phyloP scores from a whole-genome alignment of 2,113 vertebrate species.

The Chaetodon auriga region DNA sequence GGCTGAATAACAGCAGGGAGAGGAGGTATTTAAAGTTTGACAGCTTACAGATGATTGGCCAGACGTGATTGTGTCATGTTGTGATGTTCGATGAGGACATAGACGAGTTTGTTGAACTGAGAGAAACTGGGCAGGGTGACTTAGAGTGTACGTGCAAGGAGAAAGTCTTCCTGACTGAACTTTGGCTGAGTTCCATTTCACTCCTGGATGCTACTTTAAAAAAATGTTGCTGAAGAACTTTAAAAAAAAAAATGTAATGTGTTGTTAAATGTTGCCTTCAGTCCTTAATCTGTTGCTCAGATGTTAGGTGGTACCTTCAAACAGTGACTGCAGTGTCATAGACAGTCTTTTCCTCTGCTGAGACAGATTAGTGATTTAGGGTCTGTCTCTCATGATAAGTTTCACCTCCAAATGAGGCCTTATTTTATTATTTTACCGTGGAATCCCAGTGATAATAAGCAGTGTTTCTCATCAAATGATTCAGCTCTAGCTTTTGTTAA shows the following conservation, averaged over 20 bases:
- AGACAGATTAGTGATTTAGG: constrained; percentile 38
- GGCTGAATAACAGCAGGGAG: no score
- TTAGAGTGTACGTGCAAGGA: no score
- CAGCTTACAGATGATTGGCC: no score
- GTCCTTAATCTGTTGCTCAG: constrained; percentile 1
- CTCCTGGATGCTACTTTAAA: neutral
- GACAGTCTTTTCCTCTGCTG: constrained; percentile 11
- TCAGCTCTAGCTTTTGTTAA: no score
- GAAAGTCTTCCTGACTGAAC: no score
- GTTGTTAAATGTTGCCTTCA: neutral
- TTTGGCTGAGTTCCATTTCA: neutral
- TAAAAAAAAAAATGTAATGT: neutral
- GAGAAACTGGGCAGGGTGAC: no score
- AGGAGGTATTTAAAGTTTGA: no score
- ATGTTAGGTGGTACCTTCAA: neutral
- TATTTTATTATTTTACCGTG: constrained; percentile 3
- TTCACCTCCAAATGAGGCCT: constrained; percentile 35
- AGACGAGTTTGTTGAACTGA: no score
- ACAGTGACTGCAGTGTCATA: constrained; percentile 17
- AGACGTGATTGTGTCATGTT: no score
- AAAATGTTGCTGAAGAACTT: no score
- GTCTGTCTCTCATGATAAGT: constrained; percentile 30
- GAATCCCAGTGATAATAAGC: neutral
- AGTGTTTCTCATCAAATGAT: neutral
- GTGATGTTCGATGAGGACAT: no score